Evolutionary conservation across 1,140 invertebrate species (phyloP), one percentile per base, ranked within the genome.

Genomic region (Drosophila truncata): DNA sequence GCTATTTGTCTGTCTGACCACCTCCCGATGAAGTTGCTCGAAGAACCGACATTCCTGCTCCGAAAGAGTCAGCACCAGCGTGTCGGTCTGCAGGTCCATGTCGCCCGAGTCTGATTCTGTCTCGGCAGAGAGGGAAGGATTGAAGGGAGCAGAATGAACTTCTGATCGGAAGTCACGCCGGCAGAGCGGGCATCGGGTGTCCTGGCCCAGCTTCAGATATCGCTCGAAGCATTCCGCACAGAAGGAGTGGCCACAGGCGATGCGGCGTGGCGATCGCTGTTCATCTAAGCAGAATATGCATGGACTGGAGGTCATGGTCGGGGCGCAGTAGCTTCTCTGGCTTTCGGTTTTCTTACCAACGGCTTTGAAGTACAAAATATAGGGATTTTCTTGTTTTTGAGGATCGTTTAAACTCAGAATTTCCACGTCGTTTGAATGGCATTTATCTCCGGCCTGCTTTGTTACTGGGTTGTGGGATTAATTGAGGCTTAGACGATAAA

Each of bases 251-350:
- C 79, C 76, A 62, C 82, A 86, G 42, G 65, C 35, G 25, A 86
- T 71, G 31, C 42, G 49, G 14, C 33, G 64, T 2, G 83, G 83
- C n/a, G 35, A n/a, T 2, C 41, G 66, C 63, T 82, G 79, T 25
- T 87, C 83, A 54, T 86, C 82, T 65, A 86, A 69, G 82, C 82
- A 86, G 80, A 86, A 86, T 69, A 87, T 82, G 66, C 82, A 86
- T 67, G 65, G 69, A 16, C 61, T 62, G 58, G 52, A 50, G 31
- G 57, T 61, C 82, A 86, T 87, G 29, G 31, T 82, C 46, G 29
- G 27, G 14, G 14, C 7, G 14, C 31, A 14, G 23, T 72, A 44
- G 42, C 54, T 58, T 23, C 58, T 29, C 14, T 8, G 6, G 16
- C 16, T 41, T 20, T 62, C 35, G 23, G 11, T 35, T 52, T 46